Evolutionary conservation across 64 coral and sea anemone species (phyloP).

Genomic region (Pocillopora damicornis): DNA sequence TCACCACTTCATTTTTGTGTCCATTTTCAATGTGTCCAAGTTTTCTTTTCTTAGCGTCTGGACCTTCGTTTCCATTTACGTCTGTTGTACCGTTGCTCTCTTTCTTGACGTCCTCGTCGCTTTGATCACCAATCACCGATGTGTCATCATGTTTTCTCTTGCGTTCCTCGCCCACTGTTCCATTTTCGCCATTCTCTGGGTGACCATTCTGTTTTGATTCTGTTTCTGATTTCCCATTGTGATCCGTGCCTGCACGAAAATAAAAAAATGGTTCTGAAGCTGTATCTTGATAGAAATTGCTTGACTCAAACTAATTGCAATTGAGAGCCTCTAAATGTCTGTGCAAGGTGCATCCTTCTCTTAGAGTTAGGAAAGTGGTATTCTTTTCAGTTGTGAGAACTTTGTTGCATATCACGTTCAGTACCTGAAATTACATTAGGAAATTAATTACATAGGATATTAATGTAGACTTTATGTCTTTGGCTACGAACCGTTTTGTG

Average conservation of each 20-base stretch:
- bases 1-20: conserved; percentile 57
- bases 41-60: conserved; percentile 87
- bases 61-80: conserved; percentile 89
- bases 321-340: no score
- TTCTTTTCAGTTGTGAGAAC: no score
- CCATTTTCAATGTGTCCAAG: conserved; percentile 61
- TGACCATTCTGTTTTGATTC: conserved; percentile 28
- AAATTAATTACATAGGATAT: no score
- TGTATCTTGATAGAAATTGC: background rate
- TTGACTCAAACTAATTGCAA: no score
- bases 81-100: conserved; percentile 67
- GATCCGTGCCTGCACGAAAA: conserved; percentile 6
- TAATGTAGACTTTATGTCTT: no score
- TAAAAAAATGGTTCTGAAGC: background rate
- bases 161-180: conserved; percentile 43
- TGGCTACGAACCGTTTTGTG: conserved; percentile 4
- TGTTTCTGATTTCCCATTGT: conserved; percentile 39
- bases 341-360: no score
- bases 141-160: conserved; percentile 72
- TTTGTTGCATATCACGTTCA: no score
- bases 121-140: conserved; percentile 44
- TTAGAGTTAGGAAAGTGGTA: no score
- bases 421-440: no score
- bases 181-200: conserved; percentile 26
- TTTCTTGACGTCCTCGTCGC: conserved; percentile 56